Evolutionary conservation across 30 jellyfish, hydroid and myxozoan species (phyloP).

Genomic region (Turritopsis rubra): DNA sequence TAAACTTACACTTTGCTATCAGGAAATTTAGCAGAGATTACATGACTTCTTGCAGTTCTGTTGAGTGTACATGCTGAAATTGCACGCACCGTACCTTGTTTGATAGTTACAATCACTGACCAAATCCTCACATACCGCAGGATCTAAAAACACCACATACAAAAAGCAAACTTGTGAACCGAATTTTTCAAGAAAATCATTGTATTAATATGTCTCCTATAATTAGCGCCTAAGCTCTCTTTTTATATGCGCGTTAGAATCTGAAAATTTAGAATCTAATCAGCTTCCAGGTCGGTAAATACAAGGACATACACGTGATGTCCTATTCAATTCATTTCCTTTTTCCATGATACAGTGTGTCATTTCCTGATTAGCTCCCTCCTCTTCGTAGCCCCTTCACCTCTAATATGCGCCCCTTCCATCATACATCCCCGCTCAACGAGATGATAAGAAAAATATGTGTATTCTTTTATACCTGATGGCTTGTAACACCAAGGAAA

Average conservation of each 20-base stretch:
- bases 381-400: no score
- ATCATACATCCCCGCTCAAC: no score
- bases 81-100: neutral
- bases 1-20: no score
- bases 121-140: neutral
- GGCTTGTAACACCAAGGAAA: conserved; percentile 15
- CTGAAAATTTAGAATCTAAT: no score
- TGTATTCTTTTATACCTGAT: neutral
- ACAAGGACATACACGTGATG: neutral
- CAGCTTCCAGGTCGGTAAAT: neutral
- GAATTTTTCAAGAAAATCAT: neutral
- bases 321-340: neutral
- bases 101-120: neutral
- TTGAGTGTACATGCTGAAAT: neutral
- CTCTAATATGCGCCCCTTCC: no score
- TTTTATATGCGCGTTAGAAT: no score
- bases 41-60: neutral
- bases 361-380: no score
- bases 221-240: no score
- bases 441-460: no score
- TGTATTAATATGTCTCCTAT: no score
- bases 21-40: conserved; percentile 4
- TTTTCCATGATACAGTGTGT: no score
- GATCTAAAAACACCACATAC: neutral
- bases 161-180: no score